Evolutionary conservation across 1,140 invertebrate genomes (phyloP), one percentile per base, ranked within the genome.

Genomic region (Diachasma alloeum): DNA sequence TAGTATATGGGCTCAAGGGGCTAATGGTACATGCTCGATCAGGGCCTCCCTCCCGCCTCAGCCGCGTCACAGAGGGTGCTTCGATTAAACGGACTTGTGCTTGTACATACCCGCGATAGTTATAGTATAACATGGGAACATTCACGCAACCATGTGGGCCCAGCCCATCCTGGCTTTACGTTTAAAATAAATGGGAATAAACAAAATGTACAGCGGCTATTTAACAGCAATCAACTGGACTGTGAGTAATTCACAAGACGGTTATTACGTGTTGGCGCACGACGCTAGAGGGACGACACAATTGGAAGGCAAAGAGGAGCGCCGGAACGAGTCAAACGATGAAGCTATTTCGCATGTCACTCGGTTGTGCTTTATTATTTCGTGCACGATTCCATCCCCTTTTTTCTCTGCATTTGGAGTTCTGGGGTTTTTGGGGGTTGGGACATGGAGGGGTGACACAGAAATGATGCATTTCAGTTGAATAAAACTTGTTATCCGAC

Each of bases 1-100:
- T 44, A 19, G 68, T 24, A 44, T 24, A 70, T 70, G 42, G 17
- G 42, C 48, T 63, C 46, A 74, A 68, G 71, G 22, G 68, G 39
- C 36, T 70, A 74, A 73, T 56, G 46, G 66, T 56, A 72, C 72
- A 53, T 36, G 73, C 44, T 76, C 75, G 67, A 79, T 79, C 74
- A 75, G 70, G 42, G 75, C 63, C 72, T 42, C 13, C 9, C 39
- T 13, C 39, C 39, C 13, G 10, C 48, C 48, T 31, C 31, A n/a
- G 9, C n/a, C 48, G 15, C 79, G 79, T 80, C 79, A 80, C 79
- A 80, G 76, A 78, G 76, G 76, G 76, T 78, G 76, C 76, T 72
- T 78, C 76, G 74, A 78, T 78, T 78, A 80, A 80, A 74, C 76
- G 79, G 59, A 73, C 37, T 31, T 68, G n/a, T 24, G 56, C 24